phyloP scores from a whole-genome alignment of 2,888 invertebrate genomes.

The Operophtera brumata region DNA sequence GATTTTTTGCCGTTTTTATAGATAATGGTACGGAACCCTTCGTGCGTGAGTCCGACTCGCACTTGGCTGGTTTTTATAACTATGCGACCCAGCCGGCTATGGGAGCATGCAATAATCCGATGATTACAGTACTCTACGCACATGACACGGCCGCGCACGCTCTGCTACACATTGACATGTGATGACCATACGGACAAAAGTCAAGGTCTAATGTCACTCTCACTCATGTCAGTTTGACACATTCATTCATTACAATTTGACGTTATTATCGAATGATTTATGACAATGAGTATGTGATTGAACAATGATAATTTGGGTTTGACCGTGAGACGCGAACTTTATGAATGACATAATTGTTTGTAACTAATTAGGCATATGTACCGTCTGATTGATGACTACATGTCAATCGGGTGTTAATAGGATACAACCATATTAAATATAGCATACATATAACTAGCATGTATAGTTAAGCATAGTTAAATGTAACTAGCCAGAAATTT shows the following conservation, averaged over 20 bases:
- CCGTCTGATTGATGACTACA: background rate
- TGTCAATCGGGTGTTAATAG: too few relatives aligned
- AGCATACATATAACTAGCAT: too few relatives aligned
- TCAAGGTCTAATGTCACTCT: slow-evolving; percentile 25
- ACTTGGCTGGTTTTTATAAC: too few relatives aligned
- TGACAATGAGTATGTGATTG: slow-evolving; percentile 4
- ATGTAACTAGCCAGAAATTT: too few relatives aligned
- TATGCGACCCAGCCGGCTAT: too few relatives aligned
- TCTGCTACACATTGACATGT: slow-evolving; percentile 3
- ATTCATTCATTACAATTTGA: slow-evolving; percentile 25
- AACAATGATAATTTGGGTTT: slow-evolving; percentile 9
- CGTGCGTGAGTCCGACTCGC: too few relatives aligned
- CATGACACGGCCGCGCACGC: slow-evolving; percentile 1
- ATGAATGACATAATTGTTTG: background rate
- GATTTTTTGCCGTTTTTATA: too few relatives aligned
- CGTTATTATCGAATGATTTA: slow-evolving; percentile 10
- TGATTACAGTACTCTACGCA: slow-evolving; percentile 4
- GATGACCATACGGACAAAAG: slow-evolving; percentile 13
- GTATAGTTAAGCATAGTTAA: too few relatives aligned
- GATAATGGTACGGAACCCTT: too few relatives aligned
- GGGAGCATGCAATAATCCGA: background rate
- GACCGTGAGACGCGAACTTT: slow-evolving; percentile 4
- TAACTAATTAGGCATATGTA: background rate
- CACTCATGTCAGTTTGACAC: slow-evolving; percentile 27
- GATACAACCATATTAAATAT: too few relatives aligned